Evolutionary conservation across 2,888 invertebrate species (phyloP), one percentile per base, ranked within the genome.

Genomic region (Ophion costatus): DNA sequence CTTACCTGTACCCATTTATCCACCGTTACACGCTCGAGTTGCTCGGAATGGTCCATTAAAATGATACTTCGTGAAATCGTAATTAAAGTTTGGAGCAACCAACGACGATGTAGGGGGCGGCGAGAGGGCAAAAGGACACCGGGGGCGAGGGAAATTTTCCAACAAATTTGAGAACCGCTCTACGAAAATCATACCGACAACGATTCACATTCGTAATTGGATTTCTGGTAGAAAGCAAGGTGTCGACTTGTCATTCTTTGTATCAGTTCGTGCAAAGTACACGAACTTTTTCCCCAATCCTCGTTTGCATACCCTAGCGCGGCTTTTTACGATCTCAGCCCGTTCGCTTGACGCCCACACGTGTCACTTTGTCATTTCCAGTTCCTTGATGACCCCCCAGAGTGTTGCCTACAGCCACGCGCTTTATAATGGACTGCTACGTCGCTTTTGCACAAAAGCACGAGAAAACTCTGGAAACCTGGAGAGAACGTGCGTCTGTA

Each of bases 11-110:
- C 66, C 74, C 75, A 74, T 77, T 57, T 70, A 33, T 73, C 64
- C 29, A 42, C 61, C 66, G 75, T 70, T 75, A 42, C 75, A 66
- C 51, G 57, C 66, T 20, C 22, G 56, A 78, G 71, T 82, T 73
- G 59, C 77, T 22, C 61, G 59, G 75, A 81, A 81, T 81, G 77
- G 84, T 66, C 81, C 81, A 78, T 84, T 84, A 78, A 74, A 84
- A 69, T 84, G 74, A 77, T 81, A 78, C 77, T 75, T 70, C 69
- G 74, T 81, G 63, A 81, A 70, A 74, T 70, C 77, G 77, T 80
- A 81, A 84, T 81, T 81, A 84, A 74, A 74, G 74, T 81, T 77
- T 78, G 69, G 29, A 24, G 17, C 51, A 51, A 17, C 9, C 51
- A 51, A 17, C 51, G 51, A 51, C 51, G 51, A 51, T 51, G 17